A percentile compares a stretch with the other conserved stretches of the same genome.
Evolutionary conservation across 1,140 invertebrate species (phyloP).

Genomic region (Parasteatoda tepidariorum): DNA sequence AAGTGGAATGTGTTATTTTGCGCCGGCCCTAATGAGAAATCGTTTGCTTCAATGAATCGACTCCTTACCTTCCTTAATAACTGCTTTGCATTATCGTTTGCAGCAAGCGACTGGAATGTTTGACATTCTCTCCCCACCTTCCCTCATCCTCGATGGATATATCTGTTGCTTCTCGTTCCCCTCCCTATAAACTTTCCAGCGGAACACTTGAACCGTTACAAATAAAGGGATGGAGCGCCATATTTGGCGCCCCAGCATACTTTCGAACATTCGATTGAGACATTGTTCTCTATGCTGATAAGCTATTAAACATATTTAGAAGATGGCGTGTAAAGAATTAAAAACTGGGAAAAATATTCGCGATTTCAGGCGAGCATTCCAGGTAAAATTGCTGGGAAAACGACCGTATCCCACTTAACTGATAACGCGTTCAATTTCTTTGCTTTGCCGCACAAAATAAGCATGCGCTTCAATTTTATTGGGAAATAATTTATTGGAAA

Average conservation of each 20-base stretch:
- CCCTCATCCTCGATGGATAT: neutral
- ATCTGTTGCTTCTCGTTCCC: constrained; percentile 41
- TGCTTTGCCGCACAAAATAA: no score
- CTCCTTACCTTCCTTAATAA: constrained; percentile 41
- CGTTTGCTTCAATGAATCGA: constrained; percentile 55
- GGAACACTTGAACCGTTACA: constrained; percentile 11
- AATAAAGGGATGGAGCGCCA: neutral
- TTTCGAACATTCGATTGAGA: neutral
- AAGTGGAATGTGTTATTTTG: constrained; percentile 55
- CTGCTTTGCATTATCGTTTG: constrained; percentile 52
- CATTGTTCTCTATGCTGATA: no score
- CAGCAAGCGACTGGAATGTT: constrained; percentile 38
- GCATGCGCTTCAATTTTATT: no score
- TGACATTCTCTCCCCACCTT: constrained; percentile 27
- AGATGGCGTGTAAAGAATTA: neutral
- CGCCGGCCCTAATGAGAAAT: constrained; percentile 54
- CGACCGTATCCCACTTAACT: no score
- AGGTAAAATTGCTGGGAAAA: no score
- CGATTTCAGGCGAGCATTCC: no score
- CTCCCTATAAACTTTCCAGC: constrained; percentile 31
- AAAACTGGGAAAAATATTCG: no score
- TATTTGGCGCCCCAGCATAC: neutral
- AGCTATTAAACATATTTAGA: no score
- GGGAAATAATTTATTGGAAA: no score
- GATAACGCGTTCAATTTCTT: no score